These are phyloP conservation scores for Rhamnusium bicolor DNA, from an alignment of 2,888 invertebrate genomes.

Conservation along the genomic window DNA sequence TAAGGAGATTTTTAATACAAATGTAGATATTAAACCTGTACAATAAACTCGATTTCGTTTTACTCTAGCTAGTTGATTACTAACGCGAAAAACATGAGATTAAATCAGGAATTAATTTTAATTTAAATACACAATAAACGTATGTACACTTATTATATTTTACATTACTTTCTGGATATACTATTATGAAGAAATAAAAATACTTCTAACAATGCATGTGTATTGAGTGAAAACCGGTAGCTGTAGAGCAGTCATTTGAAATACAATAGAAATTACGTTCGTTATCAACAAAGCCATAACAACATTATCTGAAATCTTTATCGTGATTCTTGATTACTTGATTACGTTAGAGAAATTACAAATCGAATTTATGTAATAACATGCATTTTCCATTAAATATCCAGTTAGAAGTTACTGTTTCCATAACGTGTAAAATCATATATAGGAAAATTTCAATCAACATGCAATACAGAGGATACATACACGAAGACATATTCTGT, in stretches of 20 bases:
- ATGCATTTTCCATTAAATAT: neutral
- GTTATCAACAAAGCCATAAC: conserved; percentile 19
- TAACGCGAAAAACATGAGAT: neutral
- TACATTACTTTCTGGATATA: conserved; percentile 2
- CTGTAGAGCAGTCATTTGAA: neutral
- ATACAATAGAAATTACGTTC: conserved; percentile 2
- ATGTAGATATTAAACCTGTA: neutral
- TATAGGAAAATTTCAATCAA: too few relatives aligned
- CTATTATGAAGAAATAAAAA: conserved; percentile 10
- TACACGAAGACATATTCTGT: too few relatives aligned
- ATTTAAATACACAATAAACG: neutral
- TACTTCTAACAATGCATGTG: neutral
- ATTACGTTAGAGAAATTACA: conserved; percentile 35
- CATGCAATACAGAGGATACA: too few relatives aligned
- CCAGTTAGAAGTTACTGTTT: too few relatives aligned
- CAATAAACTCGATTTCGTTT: neutral
- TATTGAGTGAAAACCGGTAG: conserved; percentile 27
- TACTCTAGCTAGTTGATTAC: neutral
- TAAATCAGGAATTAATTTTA: neutral
- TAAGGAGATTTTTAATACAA: neutral
- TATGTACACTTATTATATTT: neutral
- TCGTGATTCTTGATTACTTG: conserved; percentile 32
- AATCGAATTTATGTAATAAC: conserved; percentile 36
- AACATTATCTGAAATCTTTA: conserved; percentile 28
- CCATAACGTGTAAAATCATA: too few relatives aligned